Evolutionary conservation across 2,888 invertebrate genomes (phyloP).

Genomic region (Agrochola litura): DNA sequence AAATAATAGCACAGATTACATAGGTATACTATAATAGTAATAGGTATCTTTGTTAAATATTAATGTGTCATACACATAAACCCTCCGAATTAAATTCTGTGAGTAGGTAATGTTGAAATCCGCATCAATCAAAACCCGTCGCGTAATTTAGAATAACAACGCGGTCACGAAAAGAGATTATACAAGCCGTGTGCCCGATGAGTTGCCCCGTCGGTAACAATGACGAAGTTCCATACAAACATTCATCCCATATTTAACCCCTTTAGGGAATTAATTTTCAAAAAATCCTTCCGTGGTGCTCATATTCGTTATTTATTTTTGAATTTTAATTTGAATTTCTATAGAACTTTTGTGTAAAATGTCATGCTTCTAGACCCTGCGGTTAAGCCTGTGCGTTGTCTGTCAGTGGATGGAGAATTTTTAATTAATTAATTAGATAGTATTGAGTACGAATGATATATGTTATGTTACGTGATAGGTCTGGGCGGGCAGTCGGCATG

Average conservation of each 20-base stretch:
- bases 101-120: neutral
- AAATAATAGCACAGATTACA: no score
- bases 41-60: no score
- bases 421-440: no score
- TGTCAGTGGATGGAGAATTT: neutral
- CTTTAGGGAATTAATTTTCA: no score
- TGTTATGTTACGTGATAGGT: constrained; percentile 90
- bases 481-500: constrained; percentile 97
- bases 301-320: neutral
- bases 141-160: neutral
- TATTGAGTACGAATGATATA: neutral
- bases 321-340: no score
- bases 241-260: no score
- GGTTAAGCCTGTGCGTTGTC: no score
- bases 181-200: no score
- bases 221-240: neutral
- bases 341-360: neutral
- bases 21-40: no score
- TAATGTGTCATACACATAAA: no score
- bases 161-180: neutral
- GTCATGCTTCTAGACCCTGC: no score
- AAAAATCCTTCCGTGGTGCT: neutral
- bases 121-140: neutral
- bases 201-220: neutral
- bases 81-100: neutral